Evolutionary conservation across 2,113 vertebrate species (phyloP), one percentile per base, ranked within the genome.

Genomic region (Aptenodytes patagonicus): DNA sequence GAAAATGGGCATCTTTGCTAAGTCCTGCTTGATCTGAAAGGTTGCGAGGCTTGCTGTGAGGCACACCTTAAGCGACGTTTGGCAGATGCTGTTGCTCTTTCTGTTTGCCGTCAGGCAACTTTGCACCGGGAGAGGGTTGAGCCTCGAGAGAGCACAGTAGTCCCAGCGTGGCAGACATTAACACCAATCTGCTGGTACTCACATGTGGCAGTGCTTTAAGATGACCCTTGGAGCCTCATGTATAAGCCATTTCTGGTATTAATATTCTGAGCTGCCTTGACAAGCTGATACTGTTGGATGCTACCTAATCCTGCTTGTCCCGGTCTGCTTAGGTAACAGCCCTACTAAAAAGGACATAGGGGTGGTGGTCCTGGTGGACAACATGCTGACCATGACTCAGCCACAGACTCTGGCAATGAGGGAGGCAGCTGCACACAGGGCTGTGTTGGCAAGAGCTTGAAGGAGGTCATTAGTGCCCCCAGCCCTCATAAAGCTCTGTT

Each of bases 151-250:
- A 60, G 51, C 26, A 1, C 13, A 6, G 26, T 14, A 8, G 57
- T 20, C 17, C 2, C 61, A 28, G 29, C 34, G 10, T 13, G 26
- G 8, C 40, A 66, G 46, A 11, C 1, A 6, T 22, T 28, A 31
- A 28, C 17, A 3, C 6, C 40, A 20, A 1, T 28, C 71, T 42
- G 17, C 8, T n/a, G 10, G 16, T 61, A 0, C 5, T 10, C 11
- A 34, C 2, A 1, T 0, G 2, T 47, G 46, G 21, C 3, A 0
- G 6, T 71, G 29, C 40, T 71, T 40, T 25, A 29, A 22, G 1
- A 0, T 24, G 12, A 9, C 10, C 17, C n/a, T 70, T 65, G 66
- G 55, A 65, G 44, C 34, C 58, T 68, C 7, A 9, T 29, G 24
- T 19, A 21, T 7, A 13, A 44, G 1, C 32, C 14, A 6, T 38